phyloP scores from a whole-genome alignment of 2,888 invertebrate genomes.

The Sinotaia quadrata region DNA sequence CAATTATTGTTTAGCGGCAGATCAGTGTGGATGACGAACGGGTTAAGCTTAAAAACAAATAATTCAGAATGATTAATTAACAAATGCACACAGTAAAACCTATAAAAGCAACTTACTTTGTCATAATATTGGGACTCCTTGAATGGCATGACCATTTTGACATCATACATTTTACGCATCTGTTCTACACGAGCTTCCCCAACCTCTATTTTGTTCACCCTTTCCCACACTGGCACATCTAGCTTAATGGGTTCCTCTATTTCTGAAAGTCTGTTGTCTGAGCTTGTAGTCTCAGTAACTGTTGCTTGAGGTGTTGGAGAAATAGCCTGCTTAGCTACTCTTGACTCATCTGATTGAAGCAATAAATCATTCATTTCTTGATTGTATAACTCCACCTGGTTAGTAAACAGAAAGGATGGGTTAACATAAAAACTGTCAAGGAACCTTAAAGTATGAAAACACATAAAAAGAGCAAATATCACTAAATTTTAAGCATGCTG shows the following conservation, averaged over 20 bases:
- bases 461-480: background rate
- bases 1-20: too few species aligned
- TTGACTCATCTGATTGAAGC: constrained; percentile 3
- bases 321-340: background rate
- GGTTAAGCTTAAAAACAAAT: too few species aligned
- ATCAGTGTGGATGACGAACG: too few species aligned
- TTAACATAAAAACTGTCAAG: too few species aligned
- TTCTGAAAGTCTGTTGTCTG: background rate
- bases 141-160: constrained; percentile 56
- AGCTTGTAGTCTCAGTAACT: background rate
- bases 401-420: background rate
- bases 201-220: constrained; percentile 42
- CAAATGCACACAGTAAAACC: too few species aligned
- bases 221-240: constrained; percentile 34
- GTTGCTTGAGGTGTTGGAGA: background rate
- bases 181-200: constrained; percentile 55
- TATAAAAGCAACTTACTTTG: constrained; percentile 40
- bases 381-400: constrained; percentile 40
- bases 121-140: constrained; percentile 53
- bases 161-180: constrained; percentile 53
- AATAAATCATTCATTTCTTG: constrained; percentile 31
- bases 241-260: constrained; percentile 9
- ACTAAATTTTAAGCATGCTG: background rate
- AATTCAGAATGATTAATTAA: too few species aligned
- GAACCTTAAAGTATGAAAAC: too few species aligned